Conservation (phyloP, 1,140 invertebrate species). For the Vanessa tameamea region DNA sequence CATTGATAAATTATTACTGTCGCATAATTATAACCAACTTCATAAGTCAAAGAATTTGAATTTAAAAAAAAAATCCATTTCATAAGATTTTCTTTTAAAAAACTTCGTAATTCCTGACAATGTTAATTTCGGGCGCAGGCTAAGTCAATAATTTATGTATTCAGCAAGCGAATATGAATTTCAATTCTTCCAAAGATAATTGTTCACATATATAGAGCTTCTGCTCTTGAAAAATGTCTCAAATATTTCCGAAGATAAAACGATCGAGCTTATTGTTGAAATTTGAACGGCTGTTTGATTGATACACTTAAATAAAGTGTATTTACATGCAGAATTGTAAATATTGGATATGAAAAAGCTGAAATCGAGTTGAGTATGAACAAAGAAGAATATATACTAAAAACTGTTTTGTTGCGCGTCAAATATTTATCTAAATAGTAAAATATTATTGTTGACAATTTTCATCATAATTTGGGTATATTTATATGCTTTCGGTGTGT, state of each 20-base stretch:
- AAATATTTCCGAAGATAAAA: constrained; percentile 38
- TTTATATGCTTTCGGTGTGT: neutral
- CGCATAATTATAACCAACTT: no score
- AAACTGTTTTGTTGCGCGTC: neutral
- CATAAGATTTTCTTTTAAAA: constrained; percentile 3
- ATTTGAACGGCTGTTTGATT: constrained; percentile 31
- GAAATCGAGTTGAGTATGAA: constrained; percentile 10
- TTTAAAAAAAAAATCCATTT: neutral
- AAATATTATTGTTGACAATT: neutral
- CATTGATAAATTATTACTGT: no score
- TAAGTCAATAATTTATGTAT: constrained; percentile 24
- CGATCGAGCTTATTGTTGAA: constrained; percentile 35
- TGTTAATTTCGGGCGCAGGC: constrained; percentile 17
- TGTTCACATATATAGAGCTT: constrained; percentile 34
- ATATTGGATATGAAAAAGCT: constrained; percentile 29
- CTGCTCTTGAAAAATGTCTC: constrained; percentile 34
- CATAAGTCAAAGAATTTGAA: no score
- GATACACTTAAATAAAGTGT: constrained; percentile 36
- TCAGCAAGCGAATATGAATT: constrained; percentile 27
- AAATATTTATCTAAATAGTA: no score
- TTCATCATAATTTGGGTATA: neutral
- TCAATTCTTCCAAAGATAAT: constrained; percentile 33
- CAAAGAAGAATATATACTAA: neutral
- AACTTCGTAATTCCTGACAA: neutral
- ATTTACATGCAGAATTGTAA: constrained; percentile 36